phyloP scores from a whole-genome alignment of 1,140 invertebrate species.

The Temnothorax nylanderi region DNA sequence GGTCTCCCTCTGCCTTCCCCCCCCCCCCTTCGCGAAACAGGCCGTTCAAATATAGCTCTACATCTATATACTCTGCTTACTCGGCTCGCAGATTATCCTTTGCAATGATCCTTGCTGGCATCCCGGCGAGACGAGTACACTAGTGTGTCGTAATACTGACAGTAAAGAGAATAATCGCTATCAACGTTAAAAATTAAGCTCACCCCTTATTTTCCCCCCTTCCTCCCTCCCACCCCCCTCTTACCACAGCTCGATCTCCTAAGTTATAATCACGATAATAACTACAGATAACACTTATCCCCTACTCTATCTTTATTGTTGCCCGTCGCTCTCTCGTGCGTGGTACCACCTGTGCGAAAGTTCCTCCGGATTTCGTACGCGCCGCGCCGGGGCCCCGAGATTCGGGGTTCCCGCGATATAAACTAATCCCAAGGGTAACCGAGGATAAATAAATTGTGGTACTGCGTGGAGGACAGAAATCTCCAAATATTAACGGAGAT shows the following conservation, averaged over 20 bases:
- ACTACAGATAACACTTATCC: conserved; percentile 42
- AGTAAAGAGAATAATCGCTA: conserved; percentile 83
- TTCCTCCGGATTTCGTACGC: not conserved
- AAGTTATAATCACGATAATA: conserved; percentile 52
- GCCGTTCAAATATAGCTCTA: conserved; percentile 63
- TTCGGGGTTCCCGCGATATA: not conserved
- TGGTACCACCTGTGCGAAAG: conserved; percentile 12
- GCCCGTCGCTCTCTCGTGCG: not conserved
- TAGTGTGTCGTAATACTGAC: conserved; percentile 84
- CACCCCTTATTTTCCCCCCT: not conserved
- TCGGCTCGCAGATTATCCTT: conserved; percentile 68
- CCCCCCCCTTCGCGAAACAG: conserved; percentile 16
- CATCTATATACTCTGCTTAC: conserved; percentile 76
- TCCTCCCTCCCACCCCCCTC: too few species aligned
- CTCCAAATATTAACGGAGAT: not conserved
- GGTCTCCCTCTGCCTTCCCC: not conserved
- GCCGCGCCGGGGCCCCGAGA: not conserved
- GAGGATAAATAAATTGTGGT: conserved; percentile 2
- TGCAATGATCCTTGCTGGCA: conserved; percentile 56
- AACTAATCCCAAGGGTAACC: not conserved
- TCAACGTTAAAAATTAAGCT: conserved; percentile 75
- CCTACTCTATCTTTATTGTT: conserved; percentile 41
- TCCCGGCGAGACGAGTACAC: conserved; percentile 80
- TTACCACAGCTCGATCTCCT: conserved; percentile 6
- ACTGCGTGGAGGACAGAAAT: not conserved